Evolutionary conservation across 2,888 invertebrate genomes (phyloP).

Genomic region (Oegoconia quadripuncta): DNA sequence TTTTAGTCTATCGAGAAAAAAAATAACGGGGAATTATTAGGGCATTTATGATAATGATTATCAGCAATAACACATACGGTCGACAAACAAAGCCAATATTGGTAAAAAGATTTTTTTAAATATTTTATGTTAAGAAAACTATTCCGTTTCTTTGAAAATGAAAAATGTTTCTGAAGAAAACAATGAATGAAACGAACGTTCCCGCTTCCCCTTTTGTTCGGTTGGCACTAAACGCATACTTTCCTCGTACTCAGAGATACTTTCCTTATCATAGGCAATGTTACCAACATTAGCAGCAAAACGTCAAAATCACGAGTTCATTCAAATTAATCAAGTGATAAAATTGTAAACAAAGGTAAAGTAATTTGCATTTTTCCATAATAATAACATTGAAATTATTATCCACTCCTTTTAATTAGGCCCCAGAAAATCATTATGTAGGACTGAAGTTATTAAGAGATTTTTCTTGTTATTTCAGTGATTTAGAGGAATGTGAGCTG

Average conservation of each 20-base stretch:
- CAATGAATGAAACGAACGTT: neutral
- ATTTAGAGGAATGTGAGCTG: neutral
- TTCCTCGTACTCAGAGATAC: no score
- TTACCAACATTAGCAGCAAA: slow-evolving; percentile 27
- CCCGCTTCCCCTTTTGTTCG: no score
- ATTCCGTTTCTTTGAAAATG: no score
- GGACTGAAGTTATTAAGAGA: neutral
- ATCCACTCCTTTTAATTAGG: neutral
- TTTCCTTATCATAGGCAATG: neutral
- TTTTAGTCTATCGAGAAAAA: no score
- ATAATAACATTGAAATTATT: neutral
- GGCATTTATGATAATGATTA: no score
- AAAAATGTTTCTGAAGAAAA: neutral
- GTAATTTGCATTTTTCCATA: neutral
- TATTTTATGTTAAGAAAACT: no score
- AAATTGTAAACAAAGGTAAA: slow-evolving; percentile 32
- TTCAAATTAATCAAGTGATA: slow-evolving; percentile 23
- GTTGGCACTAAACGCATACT: no score
- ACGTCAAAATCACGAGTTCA: slow-evolving; percentile 55
- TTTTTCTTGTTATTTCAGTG: neutral
- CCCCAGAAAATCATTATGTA: neutral
- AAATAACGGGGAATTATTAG: no score
- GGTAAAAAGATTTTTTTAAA: no score
- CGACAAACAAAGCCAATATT: no score
- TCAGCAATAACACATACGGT: no score